These are phyloP conservation scores for Drosophila setosimentum DNA, from an alignment of 2,888 invertebrate genomes.

Conservation along the genomic window DNA sequence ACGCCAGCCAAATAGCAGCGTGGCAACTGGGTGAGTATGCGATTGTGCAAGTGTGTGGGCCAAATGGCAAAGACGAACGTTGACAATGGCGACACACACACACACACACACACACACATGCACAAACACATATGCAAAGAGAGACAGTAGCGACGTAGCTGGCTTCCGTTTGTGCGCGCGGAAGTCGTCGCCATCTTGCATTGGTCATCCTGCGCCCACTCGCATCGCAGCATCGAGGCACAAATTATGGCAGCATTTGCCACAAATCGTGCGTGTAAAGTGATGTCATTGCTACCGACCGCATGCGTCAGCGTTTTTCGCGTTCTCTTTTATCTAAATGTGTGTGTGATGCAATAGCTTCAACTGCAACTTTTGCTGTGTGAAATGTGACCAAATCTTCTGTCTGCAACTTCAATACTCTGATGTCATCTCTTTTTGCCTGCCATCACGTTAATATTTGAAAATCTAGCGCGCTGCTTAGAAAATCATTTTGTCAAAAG, in stretches of 20 bases:
- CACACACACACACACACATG: conserved; percentile 15
- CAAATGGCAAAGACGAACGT: conserved; percentile 66
- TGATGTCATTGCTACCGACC: conserved; percentile 71
- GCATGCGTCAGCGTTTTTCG: conserved; percentile 74
- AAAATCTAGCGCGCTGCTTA: conserved; percentile 66
- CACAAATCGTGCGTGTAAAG: conserved; percentile 81
- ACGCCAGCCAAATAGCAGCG: conserved; percentile 60
- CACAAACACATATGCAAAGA: conserved; percentile 11
- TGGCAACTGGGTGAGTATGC: conserved; percentile 27
- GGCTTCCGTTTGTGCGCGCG: conserved; percentile 76
- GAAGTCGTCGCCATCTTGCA: conserved; percentile 80
- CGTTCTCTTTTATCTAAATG: conserved; percentile 1
- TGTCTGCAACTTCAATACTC: conserved; percentile 19
- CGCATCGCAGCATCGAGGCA: conserved; percentile 59
- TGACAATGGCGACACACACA: conserved; percentile 63
- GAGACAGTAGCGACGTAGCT: conserved; percentile 58
- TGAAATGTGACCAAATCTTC: conserved; percentile 13
- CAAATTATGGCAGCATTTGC: conserved; percentile 81
- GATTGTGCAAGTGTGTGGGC: conserved; percentile 35
- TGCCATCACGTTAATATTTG: conserved; percentile 54
- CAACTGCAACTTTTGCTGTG: conserved; percentile 19
- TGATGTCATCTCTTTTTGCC: conserved; percentile 25
- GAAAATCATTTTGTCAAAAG: conserved; percentile 62
- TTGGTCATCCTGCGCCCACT: conserved; percentile 80
- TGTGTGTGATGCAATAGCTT: conserved; percentile 68